Evolutionary conservation across 2,888 invertebrate species (phyloP), one percentile per base, ranked within the genome.

Genomic region (Sturmia bella): DNA sequence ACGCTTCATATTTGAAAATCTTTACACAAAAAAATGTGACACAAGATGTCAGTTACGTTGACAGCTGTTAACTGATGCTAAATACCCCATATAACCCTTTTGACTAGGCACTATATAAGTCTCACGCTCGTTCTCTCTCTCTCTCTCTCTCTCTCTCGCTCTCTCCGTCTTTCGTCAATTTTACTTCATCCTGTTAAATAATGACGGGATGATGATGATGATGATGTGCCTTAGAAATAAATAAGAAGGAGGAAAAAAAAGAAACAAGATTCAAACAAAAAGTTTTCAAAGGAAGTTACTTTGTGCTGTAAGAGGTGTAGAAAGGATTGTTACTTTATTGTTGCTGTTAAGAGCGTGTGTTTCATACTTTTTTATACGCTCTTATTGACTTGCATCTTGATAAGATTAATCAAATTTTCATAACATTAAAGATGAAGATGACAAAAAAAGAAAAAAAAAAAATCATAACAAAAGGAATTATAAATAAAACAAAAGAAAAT

Each of bases 361-460:
- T 59, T 66, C n/a, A 27, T 17, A n/a, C n/a, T n/a, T n/a, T 64
- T 50, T 54, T 70, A 50, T 56, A 37, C 45, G 52, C 72, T 73
- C 59, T 54, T 61, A 69, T 74, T 78, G 75, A 76, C 80, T 83
- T 81, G 84, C 85, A 88, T 88, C 89, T 87, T 89, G 89, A 90
- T 89, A 89, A 90, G 90, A 90, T 90, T 90, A 90, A 90, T 90
- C 90, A 90, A 90, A 90, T 90, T 90, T 90, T 89, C 90, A 88
- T 87, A 87, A 89, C 88, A 87, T 89, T 87, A 87, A 84, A 85
- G 81, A 78, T 66, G 73, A 84, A 76, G 45, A 66, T 39, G 73
- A 64, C 66, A 24, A 24, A 27, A 43, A 24, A 75, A 12, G n/a
- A 13, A 54, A 39, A 45, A 50, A 41, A 39, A 52, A 32, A 32